A percentile compares a stretch with the other conserved stretches of the same genome.
These are phyloP conservation scores for Coilia nasus DNA, from an alignment of 2,797 vertebrate species.

Conservation along the genomic window DNA sequence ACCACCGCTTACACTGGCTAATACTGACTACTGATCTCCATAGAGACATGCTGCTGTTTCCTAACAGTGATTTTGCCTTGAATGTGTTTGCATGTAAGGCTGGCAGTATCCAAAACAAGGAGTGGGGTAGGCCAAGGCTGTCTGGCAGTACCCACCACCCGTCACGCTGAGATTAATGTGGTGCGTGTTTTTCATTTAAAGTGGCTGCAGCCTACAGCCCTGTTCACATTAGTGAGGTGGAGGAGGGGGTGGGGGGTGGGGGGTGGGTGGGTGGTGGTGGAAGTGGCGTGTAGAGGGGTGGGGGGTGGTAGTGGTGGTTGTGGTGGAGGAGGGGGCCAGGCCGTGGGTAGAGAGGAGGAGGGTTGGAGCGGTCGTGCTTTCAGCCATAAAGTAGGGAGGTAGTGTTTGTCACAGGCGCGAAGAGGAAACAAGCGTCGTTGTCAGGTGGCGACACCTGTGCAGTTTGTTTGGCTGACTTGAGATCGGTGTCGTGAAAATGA, in stretches of 20 bases:
- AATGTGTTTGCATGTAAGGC: slow-evolving; percentile 36
- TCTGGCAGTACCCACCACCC: slow-evolving; percentile 30
- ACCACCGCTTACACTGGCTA: neutral
- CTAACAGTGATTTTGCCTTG: neutral
- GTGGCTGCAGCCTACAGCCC: neutral
- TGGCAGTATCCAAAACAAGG: slow-evolving; percentile 17
- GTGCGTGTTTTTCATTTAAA: slow-evolving; percentile 46
- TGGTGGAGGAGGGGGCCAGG: too few relatives aligned
- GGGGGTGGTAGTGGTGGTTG: too few relatives aligned
- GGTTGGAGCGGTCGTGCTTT: neutral
- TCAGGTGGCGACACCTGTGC: neutral
- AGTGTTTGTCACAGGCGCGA: neutral
- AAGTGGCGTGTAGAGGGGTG: too few relatives aligned
- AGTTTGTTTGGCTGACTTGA: neutral
- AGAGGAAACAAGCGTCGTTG: neutral
- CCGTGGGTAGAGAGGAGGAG: too few relatives aligned
- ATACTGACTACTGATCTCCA: neutral
- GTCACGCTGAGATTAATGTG: slow-evolving; percentile 51
- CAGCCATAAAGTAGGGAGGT: neutral
- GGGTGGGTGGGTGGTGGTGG: too few relatives aligned
- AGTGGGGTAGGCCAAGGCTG: too few relatives aligned
- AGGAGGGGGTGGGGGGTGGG: neutral
- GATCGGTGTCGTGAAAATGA: neutral
- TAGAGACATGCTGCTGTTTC: neutral
- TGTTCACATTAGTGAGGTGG: neutral